Base-by-base conservation (phyloP, 2,888 invertebrate genomes). In the Synanthedon formicaeformis region DNA sequence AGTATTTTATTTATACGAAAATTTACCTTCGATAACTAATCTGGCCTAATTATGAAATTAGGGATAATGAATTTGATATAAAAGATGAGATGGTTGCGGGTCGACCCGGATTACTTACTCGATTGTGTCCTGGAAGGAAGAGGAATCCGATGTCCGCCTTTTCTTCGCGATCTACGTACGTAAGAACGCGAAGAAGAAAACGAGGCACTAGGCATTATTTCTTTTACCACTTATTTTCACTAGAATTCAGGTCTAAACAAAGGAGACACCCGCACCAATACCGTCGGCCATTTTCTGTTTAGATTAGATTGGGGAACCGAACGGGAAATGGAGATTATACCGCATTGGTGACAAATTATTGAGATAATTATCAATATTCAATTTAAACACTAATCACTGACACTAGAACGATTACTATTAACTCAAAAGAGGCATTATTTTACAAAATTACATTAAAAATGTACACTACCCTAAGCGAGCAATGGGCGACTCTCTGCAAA, bases 161-260 rank as follows among this genome's bases (percentile, higher is more conserved):
- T 95, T 90, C 96, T 93, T 81, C 95, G 92, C 83, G 96, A 96
- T 89, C 96, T 92, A 87, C 96, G 92, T 77, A 94, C 93, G 90
- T 94, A 95, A 89, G 94, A 94, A 90, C 95, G 93, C 88, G 95
- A 94, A 88, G 95, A 94, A 81, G 95, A 94, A 89, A 96, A 95
- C 85, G 96, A 96, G 90, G 96, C 96, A 91, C 96, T 96, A 91
- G 96, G 96, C 96, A 96, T 95, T 89, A 92, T 94, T 88, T 86
- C 85, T 87, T 78, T 77, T 77, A 73, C 65, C 79, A 81, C 83
- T 87, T 85, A 87, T 79, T 81, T 83, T 83, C 86, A 83, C 82
- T 80, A 80, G 63, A 88, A 87, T 84, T 81, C 81, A 83, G 85
- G 83, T 77, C 91, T 92, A 93, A 92, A 93, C 93, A 93, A 93